These are phyloP conservation scores for Exaiptasia diaphana DNA, from an alignment of 64 coral and sea anemone genomes.

Conservation along the genomic window DNA sequence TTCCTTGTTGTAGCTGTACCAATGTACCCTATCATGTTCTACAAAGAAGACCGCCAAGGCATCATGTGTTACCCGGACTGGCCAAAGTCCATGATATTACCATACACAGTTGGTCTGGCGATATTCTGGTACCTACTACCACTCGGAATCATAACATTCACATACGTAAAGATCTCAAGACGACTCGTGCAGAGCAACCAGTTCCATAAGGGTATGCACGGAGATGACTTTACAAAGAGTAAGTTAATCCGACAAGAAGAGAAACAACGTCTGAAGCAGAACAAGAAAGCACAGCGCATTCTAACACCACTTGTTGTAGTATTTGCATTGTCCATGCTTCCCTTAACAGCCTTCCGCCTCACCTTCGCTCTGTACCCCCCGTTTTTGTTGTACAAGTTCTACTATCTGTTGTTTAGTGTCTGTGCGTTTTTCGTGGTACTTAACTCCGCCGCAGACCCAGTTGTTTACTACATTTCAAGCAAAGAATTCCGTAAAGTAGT, in stretches of 20 bases:
- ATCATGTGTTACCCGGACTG: background rate
- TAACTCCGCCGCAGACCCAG: slow-evolving; percentile 43
- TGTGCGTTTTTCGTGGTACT: background rate
- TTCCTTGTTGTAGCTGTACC: slow-evolving; percentile 15
- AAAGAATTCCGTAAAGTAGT: slow-evolving; percentile 40
- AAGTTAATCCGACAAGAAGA: background rate
- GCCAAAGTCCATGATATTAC: background rate
- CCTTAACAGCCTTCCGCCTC: background rate
- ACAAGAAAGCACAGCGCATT: slow-evolving; percentile 43
- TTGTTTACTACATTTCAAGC: slow-evolving; percentile 41
- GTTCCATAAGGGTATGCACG: slow-evolving; percentile 4
- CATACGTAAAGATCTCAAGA: slow-evolving; percentile 20
- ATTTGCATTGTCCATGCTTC: slow-evolving; percentile 53
- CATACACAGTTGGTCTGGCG: background rate
- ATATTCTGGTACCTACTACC: slow-evolving; percentile 36
- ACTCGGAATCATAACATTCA: slow-evolving; percentile 19
- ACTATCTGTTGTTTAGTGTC: slow-evolving; percentile 3
- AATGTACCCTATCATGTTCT: background rate
- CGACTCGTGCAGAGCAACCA: slow-evolving; percentile 7
- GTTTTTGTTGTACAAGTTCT: background rate
- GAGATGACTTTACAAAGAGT: background rate
- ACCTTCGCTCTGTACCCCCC: background rate
- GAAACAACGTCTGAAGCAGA: slow-evolving; percentile 51
- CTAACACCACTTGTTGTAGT: slow-evolving; percentile 37
- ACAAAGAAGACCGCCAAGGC: background rate